phyloP scores from a whole-genome alignment of 1,140 invertebrate genomes.

The Drosophila sproati region DNA sequence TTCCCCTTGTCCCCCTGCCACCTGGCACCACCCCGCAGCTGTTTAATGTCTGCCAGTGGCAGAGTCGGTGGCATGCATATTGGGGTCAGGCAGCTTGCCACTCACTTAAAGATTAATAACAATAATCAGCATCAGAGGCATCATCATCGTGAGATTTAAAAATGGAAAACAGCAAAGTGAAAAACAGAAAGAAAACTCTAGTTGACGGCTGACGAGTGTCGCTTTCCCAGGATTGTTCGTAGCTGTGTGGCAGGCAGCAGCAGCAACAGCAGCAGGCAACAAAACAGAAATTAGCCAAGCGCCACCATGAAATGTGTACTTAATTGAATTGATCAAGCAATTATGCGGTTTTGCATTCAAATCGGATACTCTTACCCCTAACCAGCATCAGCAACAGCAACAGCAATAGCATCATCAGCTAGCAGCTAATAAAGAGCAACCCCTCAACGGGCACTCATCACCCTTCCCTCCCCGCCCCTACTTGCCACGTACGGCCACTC shows the following conservation, averaged over 20 bases:
- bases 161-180: constrained; percentile 7
- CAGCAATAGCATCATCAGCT: no score
- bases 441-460: not conserved
- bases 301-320: constrained; percentile 49
- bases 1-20: not conserved
- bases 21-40: not conserved
- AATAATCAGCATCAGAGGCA: constrained; percentile 32
- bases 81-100: constrained; percentile 45
- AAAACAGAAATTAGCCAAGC: constrained; percentile 19
- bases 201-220: constrained; percentile 11
- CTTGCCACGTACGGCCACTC: constrained; percentile 8
- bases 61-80: constrained; percentile 10
- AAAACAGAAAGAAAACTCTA: constrained; percentile 8
- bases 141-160: constrained; percentile 11
- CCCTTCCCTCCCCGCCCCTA: not conserved
- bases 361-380: not conserved
- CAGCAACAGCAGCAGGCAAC: constrained; percentile 5
- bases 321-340: constrained; percentile 46
- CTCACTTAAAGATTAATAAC: constrained; percentile 51
- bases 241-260: no score
- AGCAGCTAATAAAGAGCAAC: constrained; percentile 31
- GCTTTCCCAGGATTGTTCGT: constrained; percentile 38
- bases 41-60: no score
- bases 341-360: constrained; percentile 33
- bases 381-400: constrained; percentile 20